Evolutionary conservation across 2,888 invertebrate genomes (phyloP).

Genomic region (Euspilapteryx auroguttella): DNA sequence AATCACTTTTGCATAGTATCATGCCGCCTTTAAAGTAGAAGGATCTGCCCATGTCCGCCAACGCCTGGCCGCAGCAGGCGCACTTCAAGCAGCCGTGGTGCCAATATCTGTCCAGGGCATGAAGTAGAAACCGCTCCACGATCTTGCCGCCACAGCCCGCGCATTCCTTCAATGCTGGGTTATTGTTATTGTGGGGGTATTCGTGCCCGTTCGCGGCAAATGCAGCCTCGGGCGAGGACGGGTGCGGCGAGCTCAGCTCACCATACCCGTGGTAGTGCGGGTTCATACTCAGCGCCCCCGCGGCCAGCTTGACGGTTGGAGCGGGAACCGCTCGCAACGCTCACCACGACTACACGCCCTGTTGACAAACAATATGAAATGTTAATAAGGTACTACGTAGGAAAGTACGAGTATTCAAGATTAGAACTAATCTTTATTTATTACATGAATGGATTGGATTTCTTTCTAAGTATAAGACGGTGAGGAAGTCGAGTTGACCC

Average conservation of each 20-base stretch:
- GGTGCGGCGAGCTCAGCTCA: slow-evolving; percentile 78
- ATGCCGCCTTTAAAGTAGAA: slow-evolving; percentile 93
- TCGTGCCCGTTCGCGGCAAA: slow-evolving; percentile 66
- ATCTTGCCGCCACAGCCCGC: slow-evolving; percentile 93
- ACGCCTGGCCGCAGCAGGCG: slow-evolving; percentile 84
- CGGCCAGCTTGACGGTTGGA: slow-evolving; percentile 82
- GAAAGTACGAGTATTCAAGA: too few relatives aligned
- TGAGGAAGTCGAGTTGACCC: too few relatives aligned
- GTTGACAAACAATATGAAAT: too few relatives aligned
- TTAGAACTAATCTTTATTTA: too few relatives aligned
- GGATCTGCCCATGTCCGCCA: slow-evolving; percentile 89
- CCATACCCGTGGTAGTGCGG: slow-evolving; percentile 87
- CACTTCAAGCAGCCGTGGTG: slow-evolving; percentile 95
- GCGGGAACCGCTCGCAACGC: slow-evolving; percentile 51
- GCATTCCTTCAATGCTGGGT: slow-evolving; percentile 73
- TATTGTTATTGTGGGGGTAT: slow-evolving; percentile 64
- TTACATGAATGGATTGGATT: too few relatives aligned
- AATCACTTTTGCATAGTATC: slow-evolving; percentile 95
- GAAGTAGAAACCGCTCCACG: slow-evolving; percentile 86
- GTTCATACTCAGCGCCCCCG: slow-evolving; percentile 87
- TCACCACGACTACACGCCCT: slow-evolving; percentile 58
- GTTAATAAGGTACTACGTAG: too few relatives aligned
- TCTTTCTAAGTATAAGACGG: too few relatives aligned
- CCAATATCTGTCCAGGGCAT: slow-evolving; percentile 94
- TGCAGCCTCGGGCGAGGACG: slow-evolving; percentile 73